Evolutionary conservation across 2,888 invertebrate species (phyloP), one percentile per base, ranked within the genome.

Genomic region (Pterostichus madidus): DNA sequence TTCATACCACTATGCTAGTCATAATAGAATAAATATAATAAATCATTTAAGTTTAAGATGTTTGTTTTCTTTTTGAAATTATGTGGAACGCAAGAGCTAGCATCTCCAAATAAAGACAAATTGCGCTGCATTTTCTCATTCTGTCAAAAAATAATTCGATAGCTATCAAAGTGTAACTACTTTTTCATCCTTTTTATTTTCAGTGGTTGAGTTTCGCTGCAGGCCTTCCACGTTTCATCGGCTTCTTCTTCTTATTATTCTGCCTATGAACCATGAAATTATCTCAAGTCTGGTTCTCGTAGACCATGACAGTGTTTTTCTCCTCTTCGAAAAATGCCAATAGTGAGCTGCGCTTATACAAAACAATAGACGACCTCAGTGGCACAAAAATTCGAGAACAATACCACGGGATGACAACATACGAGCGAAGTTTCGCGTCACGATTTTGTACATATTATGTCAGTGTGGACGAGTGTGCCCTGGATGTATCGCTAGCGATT

Each of bases 211-310:
- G 10, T 13, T 24, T 46, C 24, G 35, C 39, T 13, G 35, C n/a
- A 77, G 52, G 46, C 13, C 59, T 39, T 78, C 68, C 71, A 80
- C 80, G 80, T 80, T 61, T 80, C 80, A 80, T 80, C 80, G 68
- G 61, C 59, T 53, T 31, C 77, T 53, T 68, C 71, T 81, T 81
- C 56, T 75, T 82, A 76, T 82, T 82, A 82, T 82, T 76, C 82
- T 76, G 82, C 76, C 82, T 82, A 82, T 82, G 75, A 82, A 82
- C 82, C 82, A 82, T 82, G 82, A 82, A 82, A 82, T 82, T 82
- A 82, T 82, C 61, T 59, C 35, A 64, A 53, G 35, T 31, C 80
- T 24, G 64, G 68, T 11, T 82, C 61, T 53, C 56, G 64, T 73
- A 39, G 61, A 82, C 76, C 82, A 82, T 82, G 76, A 82, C 82